Percentiles rank a stretch among this genome's conserved stretches.
Conservation (phyloP, 1,140 invertebrate genomes). For the Polypedilum pembai region DNA sequence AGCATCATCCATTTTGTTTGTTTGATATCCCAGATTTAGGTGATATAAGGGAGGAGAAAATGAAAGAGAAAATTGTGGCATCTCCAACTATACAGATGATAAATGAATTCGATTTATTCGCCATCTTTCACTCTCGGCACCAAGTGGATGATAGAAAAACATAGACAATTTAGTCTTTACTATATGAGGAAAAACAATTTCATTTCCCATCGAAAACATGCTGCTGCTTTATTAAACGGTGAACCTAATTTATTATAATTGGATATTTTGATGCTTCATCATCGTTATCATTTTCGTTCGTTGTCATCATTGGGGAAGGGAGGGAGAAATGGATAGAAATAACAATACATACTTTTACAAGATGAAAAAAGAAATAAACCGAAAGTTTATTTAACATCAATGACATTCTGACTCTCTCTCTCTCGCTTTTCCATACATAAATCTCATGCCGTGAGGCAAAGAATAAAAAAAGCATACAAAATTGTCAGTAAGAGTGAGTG, state of each 20-base stretch:
- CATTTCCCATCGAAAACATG: not conserved
- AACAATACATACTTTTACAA: not conserved
- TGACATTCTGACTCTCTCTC: not conserved
- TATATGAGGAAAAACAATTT: not conserved
- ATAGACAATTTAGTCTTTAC: no score
- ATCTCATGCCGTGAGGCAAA: not conserved
- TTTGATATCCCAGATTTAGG: no score
- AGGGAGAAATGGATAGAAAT: not conserved
- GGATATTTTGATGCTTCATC: not conserved
- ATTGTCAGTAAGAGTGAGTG: not conserved
- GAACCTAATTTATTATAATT: slow-evolving; percentile 19
- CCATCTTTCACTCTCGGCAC: no score
- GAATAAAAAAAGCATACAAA: not conserved
- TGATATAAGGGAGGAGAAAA: no score
- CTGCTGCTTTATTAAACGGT: not conserved
- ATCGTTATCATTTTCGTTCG: not conserved
- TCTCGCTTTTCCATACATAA: not conserved
- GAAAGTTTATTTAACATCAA: slow-evolving; percentile 26
- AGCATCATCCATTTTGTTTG: no score
- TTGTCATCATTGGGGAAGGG: not conserved
- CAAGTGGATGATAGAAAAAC: no score
- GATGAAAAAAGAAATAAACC: not conserved
- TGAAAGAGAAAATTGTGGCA: no score
- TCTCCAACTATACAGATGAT: no score
- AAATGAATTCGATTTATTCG: no score